These are phyloP conservation scores for Anableps anableps DNA, from an alignment of 2,797 vertebrate genomes.

Conservation along the genomic window DNA sequence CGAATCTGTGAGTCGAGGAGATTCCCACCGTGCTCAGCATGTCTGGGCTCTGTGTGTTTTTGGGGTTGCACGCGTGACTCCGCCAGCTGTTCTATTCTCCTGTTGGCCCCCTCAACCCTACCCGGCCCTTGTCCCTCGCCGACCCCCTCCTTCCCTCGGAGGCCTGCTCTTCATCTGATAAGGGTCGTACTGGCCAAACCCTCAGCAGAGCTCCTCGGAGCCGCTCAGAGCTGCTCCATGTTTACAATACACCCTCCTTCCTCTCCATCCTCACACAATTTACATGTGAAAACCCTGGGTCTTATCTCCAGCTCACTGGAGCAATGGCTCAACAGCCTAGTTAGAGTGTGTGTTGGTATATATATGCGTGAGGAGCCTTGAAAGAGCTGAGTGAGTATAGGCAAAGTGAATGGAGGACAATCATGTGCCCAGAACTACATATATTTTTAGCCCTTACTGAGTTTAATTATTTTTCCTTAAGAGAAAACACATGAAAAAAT, in stretches of 20 bases:
- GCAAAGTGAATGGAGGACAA: constrained; percentile 22
- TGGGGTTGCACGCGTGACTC: constrained; percentile 81
- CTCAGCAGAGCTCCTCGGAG: constrained; percentile 71
- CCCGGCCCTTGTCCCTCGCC: constrained; percentile 54
- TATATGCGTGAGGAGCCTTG: constrained; percentile 38
- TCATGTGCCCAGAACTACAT: constrained; percentile 28
- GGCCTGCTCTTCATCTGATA: constrained; percentile 86
- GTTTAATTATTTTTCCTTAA: constrained; percentile 11
- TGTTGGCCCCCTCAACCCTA: constrained; percentile 62
- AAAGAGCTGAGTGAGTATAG: constrained; percentile 40
- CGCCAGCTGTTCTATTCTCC: constrained; percentile 84
- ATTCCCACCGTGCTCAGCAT: constrained; percentile 82
- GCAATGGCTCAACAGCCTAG: constrained; percentile 70
- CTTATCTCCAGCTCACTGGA: constrained; percentile 80
- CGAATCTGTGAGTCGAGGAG: constrained; percentile 72
- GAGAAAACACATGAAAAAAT: constrained; percentile 28
- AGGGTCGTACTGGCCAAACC: constrained; percentile 69
- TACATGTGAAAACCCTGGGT: constrained; percentile 82
- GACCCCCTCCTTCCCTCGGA: constrained; percentile 67
- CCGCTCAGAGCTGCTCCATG: constrained; percentile 66
- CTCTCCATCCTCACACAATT: constrained; percentile 69
- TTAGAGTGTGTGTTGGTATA: constrained; percentile 38
- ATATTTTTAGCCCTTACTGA: constrained; percentile 24
- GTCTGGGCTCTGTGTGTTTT: constrained; percentile 83
- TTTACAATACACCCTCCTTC: constrained; percentile 75